phyloP scores from a whole-genome alignment of 2,113 vertebrate species.

The Mormyrus iriodes region DNA sequence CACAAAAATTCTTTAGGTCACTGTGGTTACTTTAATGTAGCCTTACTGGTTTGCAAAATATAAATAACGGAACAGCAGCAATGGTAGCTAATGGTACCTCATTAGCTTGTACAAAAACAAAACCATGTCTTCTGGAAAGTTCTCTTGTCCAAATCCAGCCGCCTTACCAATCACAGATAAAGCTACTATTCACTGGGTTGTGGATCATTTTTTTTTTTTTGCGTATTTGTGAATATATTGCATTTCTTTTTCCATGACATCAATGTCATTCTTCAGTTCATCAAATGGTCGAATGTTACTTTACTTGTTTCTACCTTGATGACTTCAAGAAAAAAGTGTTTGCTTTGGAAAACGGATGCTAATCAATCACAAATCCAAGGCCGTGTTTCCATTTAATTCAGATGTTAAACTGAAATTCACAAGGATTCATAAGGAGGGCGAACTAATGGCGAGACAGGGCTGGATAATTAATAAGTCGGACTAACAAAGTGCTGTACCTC shows the following conservation, averaged over 20 bases:
- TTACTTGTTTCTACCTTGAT: not conserved
- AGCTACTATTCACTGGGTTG: not conserved
- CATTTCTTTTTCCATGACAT: not conserved
- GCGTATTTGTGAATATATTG: not conserved
- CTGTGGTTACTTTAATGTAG: not conserved
- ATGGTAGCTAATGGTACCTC: not conserved
- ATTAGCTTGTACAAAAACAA: not conserved
- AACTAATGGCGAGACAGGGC: not conserved
- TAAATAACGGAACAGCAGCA: not conserved
- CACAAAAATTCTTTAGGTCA: not conserved
- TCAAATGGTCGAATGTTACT: not conserved
- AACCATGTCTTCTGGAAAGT: not conserved
- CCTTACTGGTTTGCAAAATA: not conserved
- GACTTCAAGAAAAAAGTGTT: not conserved
- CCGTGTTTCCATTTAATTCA: not conserved
- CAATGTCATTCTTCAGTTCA: not conserved
- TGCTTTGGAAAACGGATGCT: not conserved
- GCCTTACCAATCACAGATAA: not conserved
- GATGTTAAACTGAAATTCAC: not conserved
- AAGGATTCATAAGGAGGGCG: not conserved
- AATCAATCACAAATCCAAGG: not conserved
- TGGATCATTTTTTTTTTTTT: not conserved
- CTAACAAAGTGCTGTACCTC: not conserved
- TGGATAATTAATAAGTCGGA: conserved; percentile 6
- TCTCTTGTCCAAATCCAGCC: not conserved